These are phyloP conservation scores for Aphidius colemani DNA, from an alignment of 2,888 invertebrate genomes.

Conservation along the genomic window DNA sequence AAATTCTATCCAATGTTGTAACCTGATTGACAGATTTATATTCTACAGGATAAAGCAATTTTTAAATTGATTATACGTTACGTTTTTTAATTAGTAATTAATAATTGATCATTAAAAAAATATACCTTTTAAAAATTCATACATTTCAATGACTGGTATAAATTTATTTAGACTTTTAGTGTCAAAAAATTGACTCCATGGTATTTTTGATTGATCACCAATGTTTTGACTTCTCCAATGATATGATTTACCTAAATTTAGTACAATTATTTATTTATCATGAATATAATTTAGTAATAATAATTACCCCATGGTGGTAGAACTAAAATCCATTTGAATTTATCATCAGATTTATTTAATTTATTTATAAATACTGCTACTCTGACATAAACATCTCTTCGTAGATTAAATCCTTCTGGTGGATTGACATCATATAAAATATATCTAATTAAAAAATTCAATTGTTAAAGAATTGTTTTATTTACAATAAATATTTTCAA, in stretches of 20 bases:
- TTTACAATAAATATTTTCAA: not conserved
- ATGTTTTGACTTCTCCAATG: constrained; percentile 79
- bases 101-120: not conserved
- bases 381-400: constrained; percentile 94
- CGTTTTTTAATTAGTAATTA: too few relatives aligned
- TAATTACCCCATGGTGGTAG: constrained; percentile 86
- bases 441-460: constrained; percentile 63
- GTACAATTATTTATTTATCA: too few relatives aligned
- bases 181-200: constrained; percentile 89
- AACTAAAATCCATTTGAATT: constrained; percentile 69
- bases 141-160: constrained; percentile 85
- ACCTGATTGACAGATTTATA: constrained; percentile 54
- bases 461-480: not conserved
- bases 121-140: constrained; percentile 74
- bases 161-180: constrained; percentile 75
- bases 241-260: constrained; percentile 65
- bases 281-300: not conserved
- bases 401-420: constrained; percentile 95
- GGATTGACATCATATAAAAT: constrained; percentile 93
- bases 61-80: too few relatives aligned
- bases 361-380: constrained; percentile 81
- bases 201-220: constrained; percentile 66
- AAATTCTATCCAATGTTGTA: constrained; percentile 73
- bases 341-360: constrained; percentile 62
- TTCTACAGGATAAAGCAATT: constrained; percentile 60